Evolutionary conservation across 1,140 invertebrate genomes (phyloP).

Genomic region (Solenopsis invicta): DNA sequence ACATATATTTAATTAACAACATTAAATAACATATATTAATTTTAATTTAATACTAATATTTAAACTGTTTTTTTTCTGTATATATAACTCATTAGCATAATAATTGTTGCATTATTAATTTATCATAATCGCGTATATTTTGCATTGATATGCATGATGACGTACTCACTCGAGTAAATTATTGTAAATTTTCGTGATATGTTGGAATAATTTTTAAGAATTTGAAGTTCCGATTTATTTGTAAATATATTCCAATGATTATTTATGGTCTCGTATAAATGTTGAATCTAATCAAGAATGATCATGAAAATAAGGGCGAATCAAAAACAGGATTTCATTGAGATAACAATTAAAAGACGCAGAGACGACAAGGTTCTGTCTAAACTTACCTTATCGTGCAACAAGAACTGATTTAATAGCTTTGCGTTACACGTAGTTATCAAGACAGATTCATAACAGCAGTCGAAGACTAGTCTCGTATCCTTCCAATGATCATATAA

Average conservation of each 20-base stretch:
- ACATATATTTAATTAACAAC: no score
- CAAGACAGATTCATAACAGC: not conserved
- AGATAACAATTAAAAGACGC: not conserved
- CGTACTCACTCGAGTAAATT: no score
- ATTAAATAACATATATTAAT: no score
- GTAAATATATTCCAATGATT: conserved; percentile 20
- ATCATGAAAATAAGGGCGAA: not conserved
- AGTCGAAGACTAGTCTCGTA: not conserved
- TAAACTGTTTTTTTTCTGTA: no score
- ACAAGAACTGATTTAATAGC: not conserved
- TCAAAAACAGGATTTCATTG: not conserved
- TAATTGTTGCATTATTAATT: no score
- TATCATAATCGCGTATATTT: no score
- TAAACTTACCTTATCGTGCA: conserved; percentile 3
- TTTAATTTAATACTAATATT: no score
- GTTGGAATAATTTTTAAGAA: no score
- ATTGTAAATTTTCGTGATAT: no score
- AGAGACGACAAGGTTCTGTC: not conserved
- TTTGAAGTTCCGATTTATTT: no score
- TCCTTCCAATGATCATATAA: not conserved
- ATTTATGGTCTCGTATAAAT: conserved; percentile 4
- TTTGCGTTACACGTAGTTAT: not conserved
- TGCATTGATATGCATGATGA: no score
- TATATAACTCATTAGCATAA: no score
- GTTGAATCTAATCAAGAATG: not conserved